Evolutionary conservation across 2,797 vertebrate species (phyloP), one percentile per base, ranked within the genome.

Genomic region (Phrynocephalus forsythii): DNA sequence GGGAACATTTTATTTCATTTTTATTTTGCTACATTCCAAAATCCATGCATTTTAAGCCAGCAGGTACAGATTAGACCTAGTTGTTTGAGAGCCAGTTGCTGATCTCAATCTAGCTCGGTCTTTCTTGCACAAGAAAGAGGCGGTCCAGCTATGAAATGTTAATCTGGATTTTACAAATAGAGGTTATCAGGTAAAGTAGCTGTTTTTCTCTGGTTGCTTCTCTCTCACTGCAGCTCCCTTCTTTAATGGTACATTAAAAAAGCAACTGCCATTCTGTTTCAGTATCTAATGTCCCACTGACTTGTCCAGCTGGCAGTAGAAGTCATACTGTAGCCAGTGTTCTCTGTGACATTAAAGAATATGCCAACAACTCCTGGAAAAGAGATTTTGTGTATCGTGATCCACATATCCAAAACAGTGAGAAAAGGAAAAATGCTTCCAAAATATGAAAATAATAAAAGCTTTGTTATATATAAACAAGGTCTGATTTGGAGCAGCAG

Each of bases 291-390:
- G 38, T 44, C 73, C 75, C 48, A 28, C 8, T n/a, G 30, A 71
- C 22, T 22, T 69, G 44, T 38, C 81, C 73, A 69, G 15, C 72
- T 69, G 50, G 30, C 63, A 56, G 16, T 78, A 56, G 15, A 63
- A 48, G 68, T 30, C n/a, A 9, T 30, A 30, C 18, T 30, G 6
- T 56, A 6, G 50, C 82, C 82, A 79, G 76, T 10, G 20, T 33
- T 71, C 30, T 77, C 33, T 48, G 33, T 66, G 72, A 44, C 44
- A 72, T 69, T 72, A 83, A 28, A 28, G 26, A 71, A 69, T 56
- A n/a, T 79, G 82, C 67, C 82, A 72, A 15, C 20, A 67, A 13
- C 24, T 26, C 48, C 75, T 83, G 82, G 87, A 84, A 88, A 84
- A 88, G 11, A 66, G 24, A 88, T 79, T 83, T 38, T 28, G 15